Evolutionary conservation across 2,113 vertebrate species (phyloP).

Genomic region (Silurus asotus): DNA sequence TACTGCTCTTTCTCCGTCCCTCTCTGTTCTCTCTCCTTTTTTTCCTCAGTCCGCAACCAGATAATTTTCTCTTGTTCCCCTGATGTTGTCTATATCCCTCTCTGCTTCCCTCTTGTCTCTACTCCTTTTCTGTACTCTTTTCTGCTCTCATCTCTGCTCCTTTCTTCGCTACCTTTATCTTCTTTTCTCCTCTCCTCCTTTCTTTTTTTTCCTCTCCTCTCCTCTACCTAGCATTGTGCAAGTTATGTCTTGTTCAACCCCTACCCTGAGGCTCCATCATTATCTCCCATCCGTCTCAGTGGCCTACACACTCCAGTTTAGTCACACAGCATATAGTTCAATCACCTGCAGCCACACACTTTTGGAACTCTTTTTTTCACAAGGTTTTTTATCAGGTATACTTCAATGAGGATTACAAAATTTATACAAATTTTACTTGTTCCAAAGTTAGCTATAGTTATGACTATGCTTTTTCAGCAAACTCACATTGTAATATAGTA

Average conservation of each 20-base stretch:
- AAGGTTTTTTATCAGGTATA: neutral
- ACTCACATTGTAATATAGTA: neutral
- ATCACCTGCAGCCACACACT: neutral
- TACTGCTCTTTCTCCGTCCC: constrained; percentile 52
- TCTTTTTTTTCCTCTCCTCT: neutral
- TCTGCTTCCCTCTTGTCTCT: neutral
- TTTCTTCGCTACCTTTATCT: neutral
- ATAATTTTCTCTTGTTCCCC: neutral
- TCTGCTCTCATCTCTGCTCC: neutral
- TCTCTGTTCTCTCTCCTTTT: constrained; percentile 42
- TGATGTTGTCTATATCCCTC: neutral
- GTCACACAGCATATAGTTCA: neutral
- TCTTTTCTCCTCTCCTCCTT: neutral
- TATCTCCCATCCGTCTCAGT: constrained; percentile 11
- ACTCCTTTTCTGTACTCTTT: neutral
- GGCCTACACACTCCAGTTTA: constrained; percentile 2
- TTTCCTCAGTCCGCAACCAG: constrained; percentile 1
- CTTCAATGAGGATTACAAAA: neutral
- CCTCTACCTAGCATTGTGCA: neutral
- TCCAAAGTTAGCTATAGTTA: neutral
- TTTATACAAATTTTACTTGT: neutral
- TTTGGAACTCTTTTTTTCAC: neutral
- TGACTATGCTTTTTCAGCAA: neutral
- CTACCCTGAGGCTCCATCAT: constrained; percentile 11
- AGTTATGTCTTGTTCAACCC: neutral